A percentile compares a stretch with the other conserved stretches of the same genome.
These are phyloP conservation scores for Eilema caniola DNA, from an alignment of 2,888 invertebrate species.

Conservation along the genomic window DNA sequence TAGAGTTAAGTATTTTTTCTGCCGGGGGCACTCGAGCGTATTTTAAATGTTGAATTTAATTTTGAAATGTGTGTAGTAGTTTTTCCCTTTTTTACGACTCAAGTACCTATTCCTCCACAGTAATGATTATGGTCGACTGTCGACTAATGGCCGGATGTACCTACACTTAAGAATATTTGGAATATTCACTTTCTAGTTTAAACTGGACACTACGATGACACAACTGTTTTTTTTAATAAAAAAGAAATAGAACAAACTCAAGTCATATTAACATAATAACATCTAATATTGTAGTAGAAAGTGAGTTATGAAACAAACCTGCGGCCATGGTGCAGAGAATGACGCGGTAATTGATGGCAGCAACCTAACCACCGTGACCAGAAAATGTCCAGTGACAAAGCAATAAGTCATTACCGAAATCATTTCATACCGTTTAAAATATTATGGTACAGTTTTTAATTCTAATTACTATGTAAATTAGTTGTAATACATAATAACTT, in stretches of 20 bases:
- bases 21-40: no score
- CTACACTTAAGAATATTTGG: no score
- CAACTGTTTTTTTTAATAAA: background rate
- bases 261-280: slow-evolving; percentile 16
- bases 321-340: slow-evolving; percentile 30
- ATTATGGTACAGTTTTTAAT: background rate
- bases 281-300: slow-evolving; percentile 35
- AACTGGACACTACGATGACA: background rate
- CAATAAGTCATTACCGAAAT: slow-evolving; percentile 10
- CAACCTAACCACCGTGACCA: slow-evolving; percentile 41
- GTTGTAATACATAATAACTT: background rate
- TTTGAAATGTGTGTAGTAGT: no score
- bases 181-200: background rate
- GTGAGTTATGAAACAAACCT: slow-evolving; percentile 42
- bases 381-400: slow-evolving; percentile 32
- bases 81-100: no score
- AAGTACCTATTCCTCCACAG: no score
- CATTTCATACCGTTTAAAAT: slow-evolving; percentile 7
- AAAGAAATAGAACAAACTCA: slow-evolving; percentile 8
- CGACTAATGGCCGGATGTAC: no score
- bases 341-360: slow-evolving; percentile 36
- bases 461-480: background rate
- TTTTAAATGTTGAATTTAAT: no score
- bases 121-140: no score
- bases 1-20: no score